Evolutionary conservation across 1,140 invertebrate species (phyloP), one percentile per base, ranked within the genome.

Genomic region (Coelopa frigida): DNA sequence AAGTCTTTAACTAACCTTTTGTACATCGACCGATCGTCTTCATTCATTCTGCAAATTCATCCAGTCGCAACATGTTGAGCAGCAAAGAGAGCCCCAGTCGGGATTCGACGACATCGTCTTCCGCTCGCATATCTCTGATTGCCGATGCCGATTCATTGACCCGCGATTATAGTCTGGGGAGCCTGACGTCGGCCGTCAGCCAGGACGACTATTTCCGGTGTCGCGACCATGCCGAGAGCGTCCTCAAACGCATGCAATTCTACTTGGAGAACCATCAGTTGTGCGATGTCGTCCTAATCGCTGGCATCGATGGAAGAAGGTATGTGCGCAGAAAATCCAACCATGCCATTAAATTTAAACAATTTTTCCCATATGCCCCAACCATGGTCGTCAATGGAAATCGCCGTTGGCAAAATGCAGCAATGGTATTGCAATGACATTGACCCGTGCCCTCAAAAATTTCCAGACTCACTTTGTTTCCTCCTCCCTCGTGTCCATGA

Each of bases 181-280:
- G 66, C 40, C 44, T 69, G 7, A 68, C 56, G 6, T 68, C 68
- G 4, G 53, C 64, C 20, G 57, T 58, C 43, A 68, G 57, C 43
- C 80, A 80, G 54, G 85, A 89, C 65, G 87, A 89, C 73, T 82
- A 80, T 59, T 89, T 88, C 70, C 78, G 79, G 48, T 83, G 83
- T 59, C 76, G 80, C 53, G 83, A 83, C 51, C 87, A 92, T 73
- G 83, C 89, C 1, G 86, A 88, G 60, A 76, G 75, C 20, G 86
- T 87, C 59, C 72, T 93, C 32, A 79, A 78, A 48, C 81, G 83
- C 58, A 89, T 94, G 82, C 85, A 85, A 61, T 73, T 76, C 33
- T 91, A 89, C 71, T 79, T 88, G 42, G 77, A 85, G 54, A 79
- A 83, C 48, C 79, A 87, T 54, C 82, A 87, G 64, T 71, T 91